Evolutionary conservation across 2,888 invertebrate genomes (phyloP).

Genomic region (Dicranocentrus wangi): DNA sequence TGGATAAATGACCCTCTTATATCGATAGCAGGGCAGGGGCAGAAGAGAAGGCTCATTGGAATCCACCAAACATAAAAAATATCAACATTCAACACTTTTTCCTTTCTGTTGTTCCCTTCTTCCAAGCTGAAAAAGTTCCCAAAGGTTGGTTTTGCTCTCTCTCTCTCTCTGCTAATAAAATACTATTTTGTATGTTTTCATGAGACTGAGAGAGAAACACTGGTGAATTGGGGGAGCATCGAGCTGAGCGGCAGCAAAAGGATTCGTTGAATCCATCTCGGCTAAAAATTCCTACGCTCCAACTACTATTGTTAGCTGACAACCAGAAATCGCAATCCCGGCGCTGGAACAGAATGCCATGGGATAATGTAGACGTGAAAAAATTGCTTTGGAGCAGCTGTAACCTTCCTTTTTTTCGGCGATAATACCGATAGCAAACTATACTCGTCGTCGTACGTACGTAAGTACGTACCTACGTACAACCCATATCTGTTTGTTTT

Average conservation of each 20-base stretch:
- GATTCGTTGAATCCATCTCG: conserved; percentile 26
- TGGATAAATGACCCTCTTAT: conserved; percentile 47
- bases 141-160: no score
- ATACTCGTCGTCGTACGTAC: no score
- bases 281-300: conserved; percentile 15
- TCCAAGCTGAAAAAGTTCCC: no score
- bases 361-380: conserved; percentile 37
- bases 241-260: no score
- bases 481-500: conserved; percentile 9
- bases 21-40: conserved; percentile 12
- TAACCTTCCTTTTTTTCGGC: background rate
- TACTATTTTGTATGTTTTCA: conserved; percentile 26
- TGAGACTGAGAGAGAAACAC: conserved; percentile 17
- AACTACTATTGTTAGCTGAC: conserved; percentile 16
- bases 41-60: conserved; percentile 36
- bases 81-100: conserved; percentile 12
- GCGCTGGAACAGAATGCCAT: conserved; percentile 13
- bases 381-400: conserved; percentile 51
- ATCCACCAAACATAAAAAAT: conserved; percentile 17
- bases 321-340: conserved; percentile 41
- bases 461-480: no score
- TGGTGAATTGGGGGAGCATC: conserved; percentile 13
- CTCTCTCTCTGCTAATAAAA: conserved; percentile 36
- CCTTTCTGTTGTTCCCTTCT: conserved; percentile 11
- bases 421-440: no score